phyloP scores from a whole-genome alignment of 2,113 vertebrate species.

The Calidris pugnax region DNA sequence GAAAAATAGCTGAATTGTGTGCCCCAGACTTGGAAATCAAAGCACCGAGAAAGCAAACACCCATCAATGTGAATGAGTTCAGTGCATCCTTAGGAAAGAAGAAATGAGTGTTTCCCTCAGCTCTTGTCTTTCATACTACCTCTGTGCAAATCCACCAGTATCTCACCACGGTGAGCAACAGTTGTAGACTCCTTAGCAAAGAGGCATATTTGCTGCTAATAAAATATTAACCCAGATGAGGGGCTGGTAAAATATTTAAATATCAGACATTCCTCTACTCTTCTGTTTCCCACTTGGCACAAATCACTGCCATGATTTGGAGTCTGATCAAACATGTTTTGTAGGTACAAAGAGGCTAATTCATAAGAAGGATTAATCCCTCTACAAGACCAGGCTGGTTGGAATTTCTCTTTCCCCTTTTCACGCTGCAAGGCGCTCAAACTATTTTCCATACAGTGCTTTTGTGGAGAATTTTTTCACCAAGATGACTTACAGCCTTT shows the following conservation, averaged over 20 bases:
- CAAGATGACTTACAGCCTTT: not conserved
- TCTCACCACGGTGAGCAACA: not conserved
- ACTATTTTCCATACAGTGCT: not conserved
- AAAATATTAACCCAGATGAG: constrained; percentile 20
- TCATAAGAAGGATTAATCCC: constrained; percentile 34
- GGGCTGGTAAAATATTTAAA: constrained; percentile 47
- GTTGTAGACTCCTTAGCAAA: not conserved
- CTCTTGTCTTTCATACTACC: not conserved
- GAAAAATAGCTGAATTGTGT: not conserved
- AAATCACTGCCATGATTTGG: constrained; percentile 8
- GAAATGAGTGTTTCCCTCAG: not conserved
- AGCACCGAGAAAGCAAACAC: not conserved
- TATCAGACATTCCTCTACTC: constrained; percentile 18
- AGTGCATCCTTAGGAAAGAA: not conserved
- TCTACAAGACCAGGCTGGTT: constrained; percentile 35
- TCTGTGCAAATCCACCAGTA: not conserved
- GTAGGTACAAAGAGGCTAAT: constrained; percentile 33
- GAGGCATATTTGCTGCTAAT: not conserved
- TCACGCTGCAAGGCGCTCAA: not conserved
- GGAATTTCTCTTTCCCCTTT: constrained; percentile 13
- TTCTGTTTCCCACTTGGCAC: constrained; percentile 36
- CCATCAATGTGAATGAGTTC: not conserved
- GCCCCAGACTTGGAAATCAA: not conserved
- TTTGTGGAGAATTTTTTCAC: not conserved
- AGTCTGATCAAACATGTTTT: constrained; percentile 40